Base-by-base conservation (phyloP, 2,888 invertebrate genomes). In the Gymnosoma rotundatum region DNA sequence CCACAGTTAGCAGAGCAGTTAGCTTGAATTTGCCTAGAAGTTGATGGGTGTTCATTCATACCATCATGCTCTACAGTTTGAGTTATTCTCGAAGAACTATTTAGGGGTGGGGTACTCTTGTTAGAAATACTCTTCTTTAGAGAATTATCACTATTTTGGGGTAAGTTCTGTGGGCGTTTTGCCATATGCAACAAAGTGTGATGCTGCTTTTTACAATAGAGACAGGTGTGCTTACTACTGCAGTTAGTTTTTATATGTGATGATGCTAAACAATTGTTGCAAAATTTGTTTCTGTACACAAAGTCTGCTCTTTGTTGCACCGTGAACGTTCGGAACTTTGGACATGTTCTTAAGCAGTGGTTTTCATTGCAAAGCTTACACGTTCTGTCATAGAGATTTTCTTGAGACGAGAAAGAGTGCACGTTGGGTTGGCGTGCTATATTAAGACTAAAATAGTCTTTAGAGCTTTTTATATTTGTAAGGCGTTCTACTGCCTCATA, bases 181-280 rank as follows among this genome's bases (percentile, higher is more conserved):
- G 12, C 7, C 25, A 58, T 58, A 14, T 58, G 58, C 32, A 58
- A 32, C 16, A 58, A 32, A 5, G 58, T 7, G 32, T 58, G 58
- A 20, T 58, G 36, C 0, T 32, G n/a, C 32, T 58, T 58, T 58
- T 58, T 25, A 20, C 58, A 58, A 14, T 58, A 32, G 2, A 36
- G 14, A 32, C 58, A 58, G 9, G 58, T 58, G 25, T 32, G 58
- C 20, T 58, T 58, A 32, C 58, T 58, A 32, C 32, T 58, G 16
- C 58, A 32, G 32, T 32, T 58, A 4, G 58, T 16, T 7, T 58
- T 58, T 16, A 58, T 32, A n/a, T 58, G 58, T 5, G 58, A 58
- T n/a, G n/a, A 4, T 9, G 14, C 32, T n/a, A 58, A 14, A 14
- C 58, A 58, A 32, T 58, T 58, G 32, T 58, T 58, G 32, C 58